Conservation (phyloP, 2,888 invertebrate species). For the Aphodius sticticus region DNA sequence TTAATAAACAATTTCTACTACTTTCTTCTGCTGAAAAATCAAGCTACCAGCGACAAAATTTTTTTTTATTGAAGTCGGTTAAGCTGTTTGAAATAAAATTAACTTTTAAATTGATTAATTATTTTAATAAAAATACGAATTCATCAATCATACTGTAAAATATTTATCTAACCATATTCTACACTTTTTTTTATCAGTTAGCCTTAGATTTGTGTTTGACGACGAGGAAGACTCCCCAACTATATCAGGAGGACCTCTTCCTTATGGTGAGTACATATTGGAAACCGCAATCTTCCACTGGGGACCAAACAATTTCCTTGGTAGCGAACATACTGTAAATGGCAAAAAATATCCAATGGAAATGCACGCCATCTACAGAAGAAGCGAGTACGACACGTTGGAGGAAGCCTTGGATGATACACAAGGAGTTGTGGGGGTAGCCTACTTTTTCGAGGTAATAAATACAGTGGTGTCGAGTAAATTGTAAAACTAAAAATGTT, state of each 20-base stretch:
- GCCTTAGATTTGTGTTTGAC: background rate
- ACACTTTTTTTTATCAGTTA: background rate
- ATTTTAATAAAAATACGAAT: background rate
- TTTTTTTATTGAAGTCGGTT: too few relatives aligned
- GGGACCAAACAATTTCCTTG: background rate
- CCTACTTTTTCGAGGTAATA: background rate
- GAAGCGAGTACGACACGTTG: conserved; percentile 5
- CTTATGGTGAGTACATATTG: background rate
- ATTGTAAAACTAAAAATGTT: too few relatives aligned
- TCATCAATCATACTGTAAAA: background rate
- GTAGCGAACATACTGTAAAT: conserved; percentile 14
- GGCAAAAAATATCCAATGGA: background rate
- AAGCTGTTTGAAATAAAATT: too few relatives aligned
- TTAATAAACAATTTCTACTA: too few relatives aligned
- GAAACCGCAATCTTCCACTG: background rate
- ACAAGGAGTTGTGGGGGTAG: background rate
- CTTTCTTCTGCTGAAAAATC: too few relatives aligned
- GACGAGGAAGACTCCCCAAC: background rate
- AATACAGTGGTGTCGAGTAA: background rate
- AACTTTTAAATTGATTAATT: too few relatives aligned
- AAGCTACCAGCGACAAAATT: too few relatives aligned
- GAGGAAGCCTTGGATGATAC: background rate
- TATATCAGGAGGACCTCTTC: background rate
- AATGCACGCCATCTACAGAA: conserved; percentile 13
- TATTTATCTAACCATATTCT: background rate